These are phyloP conservation scores for Leptinotarsa defecta DNA, from an alignment of 1,140 invertebrate species.

Conservation along the genomic window DNA sequence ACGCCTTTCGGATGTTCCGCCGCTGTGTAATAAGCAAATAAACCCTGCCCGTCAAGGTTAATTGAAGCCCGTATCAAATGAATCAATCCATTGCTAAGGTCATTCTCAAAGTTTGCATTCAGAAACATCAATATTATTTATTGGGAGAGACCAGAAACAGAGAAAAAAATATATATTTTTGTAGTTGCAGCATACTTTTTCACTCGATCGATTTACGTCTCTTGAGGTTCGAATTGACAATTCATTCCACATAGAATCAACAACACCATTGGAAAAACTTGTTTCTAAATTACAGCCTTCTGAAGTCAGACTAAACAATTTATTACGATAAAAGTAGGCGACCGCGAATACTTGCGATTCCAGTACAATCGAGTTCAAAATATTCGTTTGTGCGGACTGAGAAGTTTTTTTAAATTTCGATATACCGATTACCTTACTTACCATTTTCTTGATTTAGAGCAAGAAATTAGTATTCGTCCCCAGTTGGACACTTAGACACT, in stretches of 20 bases:
- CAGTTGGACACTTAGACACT: too few species aligned
- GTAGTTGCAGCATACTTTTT: background rate
- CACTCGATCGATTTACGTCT: background rate
- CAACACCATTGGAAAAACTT: conserved; percentile 4
- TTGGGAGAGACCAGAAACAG: background rate
- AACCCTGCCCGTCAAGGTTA: background rate
- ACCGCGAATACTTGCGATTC: conserved; percentile 5
- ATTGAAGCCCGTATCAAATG: background rate
- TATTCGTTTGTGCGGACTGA: background rate
- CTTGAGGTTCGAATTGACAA: background rate
- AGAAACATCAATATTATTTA: background rate
- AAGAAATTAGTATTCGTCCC: too few species aligned
- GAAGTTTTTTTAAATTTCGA: background rate
- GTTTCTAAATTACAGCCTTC: conserved; percentile 5
- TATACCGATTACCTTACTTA: too few species aligned
- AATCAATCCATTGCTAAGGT: background rate
- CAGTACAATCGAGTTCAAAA: background rate
- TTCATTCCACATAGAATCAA: background rate
- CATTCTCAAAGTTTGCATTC: background rate
- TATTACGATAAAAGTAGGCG: conserved; percentile 2
- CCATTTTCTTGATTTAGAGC: too few species aligned
- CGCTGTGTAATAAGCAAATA: background rate
- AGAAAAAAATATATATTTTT: background rate
- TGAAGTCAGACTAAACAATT: conserved; percentile 6
- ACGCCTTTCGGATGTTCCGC: background rate